Conservation (phyloP, 2,888 invertebrate species). For the Drosophila prolongata region DNA sequence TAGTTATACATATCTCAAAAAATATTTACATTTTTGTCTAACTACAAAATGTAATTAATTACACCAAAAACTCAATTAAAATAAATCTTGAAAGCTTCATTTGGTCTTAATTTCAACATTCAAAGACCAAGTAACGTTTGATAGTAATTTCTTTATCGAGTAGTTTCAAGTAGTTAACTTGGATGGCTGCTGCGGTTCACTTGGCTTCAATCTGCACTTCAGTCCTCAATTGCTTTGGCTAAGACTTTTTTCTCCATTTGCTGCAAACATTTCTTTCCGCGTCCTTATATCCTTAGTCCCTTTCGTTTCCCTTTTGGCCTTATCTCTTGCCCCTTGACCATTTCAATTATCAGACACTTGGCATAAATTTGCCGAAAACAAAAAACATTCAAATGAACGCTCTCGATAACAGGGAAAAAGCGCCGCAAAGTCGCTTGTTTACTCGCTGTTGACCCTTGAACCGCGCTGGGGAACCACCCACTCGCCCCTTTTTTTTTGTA, state of each 20-base stretch:
- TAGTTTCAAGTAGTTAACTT: not conserved
- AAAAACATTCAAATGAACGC: conserved; percentile 57
- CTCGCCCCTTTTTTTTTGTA: conserved; percentile 4
- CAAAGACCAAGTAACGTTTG: not conserved
- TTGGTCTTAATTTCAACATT: no score
- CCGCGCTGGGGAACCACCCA: not conserved
- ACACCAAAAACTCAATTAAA: no score
- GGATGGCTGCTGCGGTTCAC: conserved; percentile 9
- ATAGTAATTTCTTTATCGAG: not conserved
- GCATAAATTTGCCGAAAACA: conserved; percentile 55
- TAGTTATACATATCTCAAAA: no score
- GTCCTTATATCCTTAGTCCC: not conserved
- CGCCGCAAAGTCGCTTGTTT: conserved; percentile 75
- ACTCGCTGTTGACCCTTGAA: conserved; percentile 54
- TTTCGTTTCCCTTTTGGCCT: not conserved
- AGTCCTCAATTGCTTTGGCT: not conserved
- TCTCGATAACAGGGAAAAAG: conserved; percentile 68
- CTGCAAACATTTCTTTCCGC: not conserved
- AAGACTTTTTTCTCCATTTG: conserved; percentile 20
- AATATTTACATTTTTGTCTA: no score
- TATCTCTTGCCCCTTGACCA: conserved; percentile 25
- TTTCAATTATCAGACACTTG: conserved; percentile 68
- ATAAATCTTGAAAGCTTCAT: no score
- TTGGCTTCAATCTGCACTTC: conserved; percentile 15
- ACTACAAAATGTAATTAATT: no score